phyloP scores from a whole-genome alignment of 2,888 invertebrate species.

The Mythimna lalbum region DNA sequence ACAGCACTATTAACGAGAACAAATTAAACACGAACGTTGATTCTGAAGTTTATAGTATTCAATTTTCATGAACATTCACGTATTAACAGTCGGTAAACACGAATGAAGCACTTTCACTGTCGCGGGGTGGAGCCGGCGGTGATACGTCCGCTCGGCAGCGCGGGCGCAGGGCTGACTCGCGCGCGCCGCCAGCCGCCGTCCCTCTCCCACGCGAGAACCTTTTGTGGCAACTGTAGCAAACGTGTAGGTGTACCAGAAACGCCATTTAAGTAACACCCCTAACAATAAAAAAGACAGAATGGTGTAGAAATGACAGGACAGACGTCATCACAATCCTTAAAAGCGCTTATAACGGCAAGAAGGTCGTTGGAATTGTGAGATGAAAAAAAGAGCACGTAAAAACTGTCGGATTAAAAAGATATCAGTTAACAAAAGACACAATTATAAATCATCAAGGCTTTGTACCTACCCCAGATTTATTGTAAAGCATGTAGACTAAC shows the following conservation, averaged over 20 bases:
- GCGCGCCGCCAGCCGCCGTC: conserved; percentile 68
- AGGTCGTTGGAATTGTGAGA: conserved; percentile 37
- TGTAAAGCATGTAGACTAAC: neutral
- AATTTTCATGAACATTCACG: conserved; percentile 60
- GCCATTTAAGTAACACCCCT: conserved; percentile 84
- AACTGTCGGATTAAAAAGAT: conserved; percentile 15
- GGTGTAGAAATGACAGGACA: conserved; percentile 32
- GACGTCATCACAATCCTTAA: conserved; percentile 37
- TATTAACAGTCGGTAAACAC: conserved; percentile 69
- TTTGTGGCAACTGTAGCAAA: conserved; percentile 77
- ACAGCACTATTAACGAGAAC: conserved; percentile 67
- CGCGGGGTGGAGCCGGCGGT: conserved; percentile 65
- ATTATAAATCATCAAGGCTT: conserved; percentile 19
- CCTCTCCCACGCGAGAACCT: conserved; percentile 79
- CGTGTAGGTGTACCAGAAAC: conserved; percentile 84
- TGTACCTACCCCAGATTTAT: conserved; percentile 13
- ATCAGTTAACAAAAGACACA: conserved; percentile 26
- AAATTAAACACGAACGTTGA: conserved; percentile 37
- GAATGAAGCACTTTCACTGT: conserved; percentile 83
- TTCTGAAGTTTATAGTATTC: conserved; percentile 50
- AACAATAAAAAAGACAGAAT: conserved; percentile 55
- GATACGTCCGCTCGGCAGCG: conserved; percentile 82
- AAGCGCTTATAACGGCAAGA: conserved; percentile 38
- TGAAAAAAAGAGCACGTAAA: conserved; percentile 20
- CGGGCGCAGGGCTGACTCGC: conserved; percentile 86